phyloP scores from a whole-genome alignment of 2,113 vertebrate species.

The Mellivora capensis region DNA sequence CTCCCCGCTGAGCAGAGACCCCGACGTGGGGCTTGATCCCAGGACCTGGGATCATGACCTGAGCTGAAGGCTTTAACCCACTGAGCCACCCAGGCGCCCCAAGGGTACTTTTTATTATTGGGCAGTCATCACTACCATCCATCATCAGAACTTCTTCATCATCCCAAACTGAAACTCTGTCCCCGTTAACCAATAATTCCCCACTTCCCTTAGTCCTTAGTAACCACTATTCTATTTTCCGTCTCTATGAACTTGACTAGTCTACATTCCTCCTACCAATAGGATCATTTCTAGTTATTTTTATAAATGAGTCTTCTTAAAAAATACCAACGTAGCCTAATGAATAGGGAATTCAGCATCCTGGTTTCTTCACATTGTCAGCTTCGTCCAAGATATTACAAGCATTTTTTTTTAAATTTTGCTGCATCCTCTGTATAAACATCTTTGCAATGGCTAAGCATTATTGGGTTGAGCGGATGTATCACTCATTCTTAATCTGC shows the following conservation, averaged over 20 bases:
- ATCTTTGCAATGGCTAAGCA: neutral
- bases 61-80: too few relatives aligned
- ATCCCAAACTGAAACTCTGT: neutral
- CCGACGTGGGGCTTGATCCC: too few relatives aligned
- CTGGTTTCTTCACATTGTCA: neutral
- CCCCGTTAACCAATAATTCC: neutral
- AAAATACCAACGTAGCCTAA: neutral
- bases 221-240: neutral
- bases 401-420: neutral
- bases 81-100: too few relatives aligned
- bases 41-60: too few relatives aligned
- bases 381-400: neutral
- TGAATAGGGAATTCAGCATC: neutral
- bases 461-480: neutral
- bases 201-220: rapidly evolving
- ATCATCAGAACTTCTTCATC: neutral
- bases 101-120: neutral
- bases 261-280: neutral
- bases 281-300: neutral
- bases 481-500: neutral
- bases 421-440: neutral
- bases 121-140: neutral
- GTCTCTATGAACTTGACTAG: neutral
- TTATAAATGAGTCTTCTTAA: neutral
- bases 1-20: too few relatives aligned